phyloP scores from a whole-genome alignment of 2,113 vertebrate genomes.

The Centropus bengalensis region DNA sequence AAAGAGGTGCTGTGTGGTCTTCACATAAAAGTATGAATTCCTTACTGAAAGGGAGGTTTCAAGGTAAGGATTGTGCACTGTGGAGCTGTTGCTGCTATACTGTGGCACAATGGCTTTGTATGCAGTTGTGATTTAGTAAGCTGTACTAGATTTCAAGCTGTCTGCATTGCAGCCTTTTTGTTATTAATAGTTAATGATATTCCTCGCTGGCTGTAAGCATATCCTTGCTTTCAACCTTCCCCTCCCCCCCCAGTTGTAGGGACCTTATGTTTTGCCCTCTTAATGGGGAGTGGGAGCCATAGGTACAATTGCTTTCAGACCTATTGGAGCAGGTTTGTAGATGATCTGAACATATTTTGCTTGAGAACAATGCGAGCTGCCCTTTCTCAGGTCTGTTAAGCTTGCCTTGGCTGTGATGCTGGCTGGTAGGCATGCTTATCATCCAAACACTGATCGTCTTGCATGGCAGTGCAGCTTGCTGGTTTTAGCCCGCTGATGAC shows the following conservation, averaged over 20 bases:
- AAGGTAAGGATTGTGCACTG: neutral
- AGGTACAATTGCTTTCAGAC: neutral
- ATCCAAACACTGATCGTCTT: neutral
- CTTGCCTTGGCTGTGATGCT: neutral
- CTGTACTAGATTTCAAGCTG: conserved; percentile 61
- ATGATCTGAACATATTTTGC: neutral
- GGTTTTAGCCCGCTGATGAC: conserved; percentile 17
- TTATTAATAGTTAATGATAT: conserved; percentile 71
- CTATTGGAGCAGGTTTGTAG: neutral
- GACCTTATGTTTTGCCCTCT: neutral
- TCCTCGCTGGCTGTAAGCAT: conserved; percentile 40
- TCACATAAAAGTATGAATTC: neutral
- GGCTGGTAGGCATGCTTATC: neutral
- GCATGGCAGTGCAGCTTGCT: neutral
- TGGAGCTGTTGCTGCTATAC: neutral
- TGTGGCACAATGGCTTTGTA: neutral
- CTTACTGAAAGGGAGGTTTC: neutral
- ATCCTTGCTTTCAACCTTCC: conserved; percentile 10
- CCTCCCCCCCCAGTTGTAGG: neutral
- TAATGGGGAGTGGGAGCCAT: too few relatives aligned
- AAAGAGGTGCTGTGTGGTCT: neutral
- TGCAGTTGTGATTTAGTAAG: conserved; percentile 59
- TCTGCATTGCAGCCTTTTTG: conserved; percentile 68
- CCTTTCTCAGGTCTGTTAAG: neutral
- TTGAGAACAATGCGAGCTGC: neutral